Evolutionary conservation across 2,888 invertebrate genomes (phyloP).

Genomic region (Enoplolaimus lenunculus): DNA sequence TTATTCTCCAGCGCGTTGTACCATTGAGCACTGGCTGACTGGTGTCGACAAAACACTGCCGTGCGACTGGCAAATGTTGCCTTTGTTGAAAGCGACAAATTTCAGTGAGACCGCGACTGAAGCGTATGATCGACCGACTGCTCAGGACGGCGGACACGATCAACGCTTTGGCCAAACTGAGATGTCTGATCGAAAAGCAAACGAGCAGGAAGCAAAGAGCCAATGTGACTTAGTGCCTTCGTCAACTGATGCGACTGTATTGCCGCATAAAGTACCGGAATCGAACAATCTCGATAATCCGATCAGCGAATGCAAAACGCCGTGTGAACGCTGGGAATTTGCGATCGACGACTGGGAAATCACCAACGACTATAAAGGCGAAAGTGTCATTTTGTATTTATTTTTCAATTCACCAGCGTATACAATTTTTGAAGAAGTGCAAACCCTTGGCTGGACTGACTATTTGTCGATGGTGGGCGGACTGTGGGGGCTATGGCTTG

Average conservation of each 20-base stretch:
- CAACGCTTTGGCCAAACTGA: no score
- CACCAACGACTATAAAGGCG: background rate
- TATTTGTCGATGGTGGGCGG: background rate
- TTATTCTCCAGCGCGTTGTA: background rate
- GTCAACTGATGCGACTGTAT: background rate
- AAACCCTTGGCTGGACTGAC: background rate
- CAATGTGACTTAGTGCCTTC: background rate
- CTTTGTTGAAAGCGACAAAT: background rate
- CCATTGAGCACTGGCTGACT: background rate
- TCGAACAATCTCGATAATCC: background rate
- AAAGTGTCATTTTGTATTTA: background rate
- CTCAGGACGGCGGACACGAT: no score
- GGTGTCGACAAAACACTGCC: background rate
- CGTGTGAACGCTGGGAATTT: background rate
- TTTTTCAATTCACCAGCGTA: background rate
- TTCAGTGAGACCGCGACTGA: background rate
- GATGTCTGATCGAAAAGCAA: no score
- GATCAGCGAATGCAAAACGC: background rate
- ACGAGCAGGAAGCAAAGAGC: no score
- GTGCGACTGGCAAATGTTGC: background rate
- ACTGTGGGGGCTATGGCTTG: background rate
- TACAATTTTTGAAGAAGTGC: background rate
- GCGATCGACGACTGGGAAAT: background rate
- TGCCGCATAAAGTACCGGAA: background rate
- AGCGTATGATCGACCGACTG: background rate